These are phyloP conservation scores for Gnathonemus echidnorhynchus DNA, from an alignment of 2,113 vertebrate genomes.

Conservation along the genomic window DNA sequence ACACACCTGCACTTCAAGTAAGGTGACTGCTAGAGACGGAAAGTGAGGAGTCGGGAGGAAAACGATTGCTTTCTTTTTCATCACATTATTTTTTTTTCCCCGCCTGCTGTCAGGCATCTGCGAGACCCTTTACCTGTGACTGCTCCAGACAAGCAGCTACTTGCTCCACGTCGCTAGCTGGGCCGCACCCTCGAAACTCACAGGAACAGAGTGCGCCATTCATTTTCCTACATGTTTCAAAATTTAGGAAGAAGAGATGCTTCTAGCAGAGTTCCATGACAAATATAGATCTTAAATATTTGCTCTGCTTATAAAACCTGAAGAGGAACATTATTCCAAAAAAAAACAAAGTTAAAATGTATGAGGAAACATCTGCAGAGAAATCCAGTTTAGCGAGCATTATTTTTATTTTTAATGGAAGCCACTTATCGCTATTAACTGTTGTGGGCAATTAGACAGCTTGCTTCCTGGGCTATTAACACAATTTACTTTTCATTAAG, in stretches of 20 bases:
- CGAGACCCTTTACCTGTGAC: neutral
- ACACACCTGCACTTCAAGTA: conserved; percentile 17
- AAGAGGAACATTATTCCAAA: neutral
- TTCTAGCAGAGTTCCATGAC: neutral
- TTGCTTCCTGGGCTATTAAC: conserved; percentile 6
- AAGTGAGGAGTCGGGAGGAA: neutral
- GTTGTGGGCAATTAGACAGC: neutral
- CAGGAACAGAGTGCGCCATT: neutral
- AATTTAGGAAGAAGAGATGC: conserved; percentile 5
- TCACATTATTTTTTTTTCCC: conserved; percentile 9
- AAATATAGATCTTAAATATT: conserved; percentile 4
- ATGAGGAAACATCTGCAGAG: neutral
- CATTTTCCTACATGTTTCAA: neutral
- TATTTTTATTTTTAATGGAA: neutral
- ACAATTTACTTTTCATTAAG: neutral
- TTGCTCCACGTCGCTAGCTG: neutral
- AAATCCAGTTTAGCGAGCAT: neutral
- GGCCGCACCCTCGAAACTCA: neutral
- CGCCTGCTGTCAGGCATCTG: conserved; percentile 3
- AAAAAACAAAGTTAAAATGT: neutral
- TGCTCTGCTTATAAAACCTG: neutral
- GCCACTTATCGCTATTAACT: neutral
- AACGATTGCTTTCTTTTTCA: conserved; percentile 20
- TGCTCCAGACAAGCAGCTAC: neutral
- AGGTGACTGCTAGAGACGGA: conserved; percentile 10